Base-by-base conservation (phyloP, 2,888 invertebrate genomes). In the Cyclophora punctaria region DNA sequence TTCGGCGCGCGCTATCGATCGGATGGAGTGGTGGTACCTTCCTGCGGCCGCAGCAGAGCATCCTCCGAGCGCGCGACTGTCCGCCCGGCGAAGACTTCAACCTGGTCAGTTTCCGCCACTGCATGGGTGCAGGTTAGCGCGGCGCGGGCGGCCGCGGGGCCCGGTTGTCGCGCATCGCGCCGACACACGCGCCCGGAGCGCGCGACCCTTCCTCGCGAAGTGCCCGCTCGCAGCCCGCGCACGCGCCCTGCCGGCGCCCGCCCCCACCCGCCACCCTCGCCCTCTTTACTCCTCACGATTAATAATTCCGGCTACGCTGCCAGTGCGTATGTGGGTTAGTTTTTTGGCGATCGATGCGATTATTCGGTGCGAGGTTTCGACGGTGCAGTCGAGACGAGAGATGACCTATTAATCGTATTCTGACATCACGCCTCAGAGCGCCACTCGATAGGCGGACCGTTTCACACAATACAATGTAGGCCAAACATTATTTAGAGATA, bases 1-100 rank as follows among this genome's bases (percentile, higher is more conserved):
- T 84, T 81, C 81, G 85, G 84, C 83, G 83, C 80, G 79, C 78
- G 82, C 75, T 80, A 90, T 83, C 82, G 89, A 89, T 81, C 89
- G 80, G 66, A 77, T 74, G 75, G 78, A 83, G 92, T 56, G 51
- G 92, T 56, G 52, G 46, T 90, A 96, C 96, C 95, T 96, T 96
- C 91, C 95, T 95, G 90, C 96, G 94, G 92, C 96, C 96, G 93
- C 96, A 96, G 93, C 96, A 96, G 92, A 96, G 95, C 96, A 96
- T 96, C 92, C 93, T 94, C 92, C 93, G 93, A 92, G 93, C 93
- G 91, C 93, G 92, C 80, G 87, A 86, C 77, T 81, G 87, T 78
- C 86, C 88, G 83, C 88, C 86, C 89, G 91, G 91, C 90, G 91
- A 90, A 91, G 91, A 90, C 90, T 91, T 92, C 90, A 92, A 92